Percentiles rank a stretch among this genome's conserved stretches.
Evolutionary conservation across 2,888 invertebrate genomes (phyloP).

Genomic region (Romanomermis culicivorax): DNA sequence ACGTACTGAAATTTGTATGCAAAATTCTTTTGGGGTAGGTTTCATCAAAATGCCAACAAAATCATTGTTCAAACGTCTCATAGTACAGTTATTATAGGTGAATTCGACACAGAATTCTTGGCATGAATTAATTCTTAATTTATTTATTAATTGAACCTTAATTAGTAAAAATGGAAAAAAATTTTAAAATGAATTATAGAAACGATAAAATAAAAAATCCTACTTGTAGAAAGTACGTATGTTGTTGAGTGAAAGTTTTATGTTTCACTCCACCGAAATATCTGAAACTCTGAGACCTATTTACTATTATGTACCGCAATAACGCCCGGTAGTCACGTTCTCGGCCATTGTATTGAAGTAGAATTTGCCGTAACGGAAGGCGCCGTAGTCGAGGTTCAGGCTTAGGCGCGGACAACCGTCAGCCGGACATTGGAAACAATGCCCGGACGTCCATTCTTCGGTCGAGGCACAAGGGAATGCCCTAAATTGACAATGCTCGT

Average conservation of each 20-base stretch:
- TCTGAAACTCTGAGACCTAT: background rate
- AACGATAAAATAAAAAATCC: no score
- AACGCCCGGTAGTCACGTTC: background rate
- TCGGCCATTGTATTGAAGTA: background rate
- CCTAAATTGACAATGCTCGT: conserved; percentile 49
- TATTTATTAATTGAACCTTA: background rate
- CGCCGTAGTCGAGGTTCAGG: background rate
- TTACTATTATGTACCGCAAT: background rate
- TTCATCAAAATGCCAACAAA: no score
- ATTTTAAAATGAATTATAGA: no score
- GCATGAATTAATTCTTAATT: background rate
- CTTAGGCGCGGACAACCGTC: background rate
- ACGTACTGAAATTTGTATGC: no score
- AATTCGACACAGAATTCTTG: no score
- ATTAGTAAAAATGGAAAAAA: background rate
- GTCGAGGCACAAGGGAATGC: conserved; percentile 56
- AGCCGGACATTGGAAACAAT: conserved; percentile 33
- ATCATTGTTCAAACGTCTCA: no score
- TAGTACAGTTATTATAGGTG: no score
- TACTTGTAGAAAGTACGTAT: no score
- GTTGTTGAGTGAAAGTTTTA: background rate
- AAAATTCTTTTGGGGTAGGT: no score
- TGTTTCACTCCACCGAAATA: no score
- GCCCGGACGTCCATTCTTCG: conserved; percentile 54
- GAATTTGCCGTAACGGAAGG: background rate